phyloP scores from a whole-genome alignment of 2,113 vertebrate genomes.

The Sphyrna mokarran region DNA sequence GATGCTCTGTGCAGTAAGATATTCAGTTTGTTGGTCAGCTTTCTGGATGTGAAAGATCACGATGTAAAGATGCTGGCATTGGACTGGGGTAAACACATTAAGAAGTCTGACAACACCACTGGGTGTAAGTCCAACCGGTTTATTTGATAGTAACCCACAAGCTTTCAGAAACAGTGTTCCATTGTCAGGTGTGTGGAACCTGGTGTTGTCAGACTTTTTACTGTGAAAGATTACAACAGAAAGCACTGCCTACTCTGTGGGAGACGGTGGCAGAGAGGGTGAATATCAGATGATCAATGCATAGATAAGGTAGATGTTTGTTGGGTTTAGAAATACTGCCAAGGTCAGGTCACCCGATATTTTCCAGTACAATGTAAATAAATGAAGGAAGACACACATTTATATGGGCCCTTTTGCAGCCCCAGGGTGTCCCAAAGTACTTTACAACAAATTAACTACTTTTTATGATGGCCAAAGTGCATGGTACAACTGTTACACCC shows the following conservation, averaged over 20 bases:
- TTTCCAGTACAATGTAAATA: not conserved
- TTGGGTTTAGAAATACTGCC: not conserved
- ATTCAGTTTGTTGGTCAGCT: not conserved
- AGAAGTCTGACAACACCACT: too few species aligned
- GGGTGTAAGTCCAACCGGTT: too few species aligned
- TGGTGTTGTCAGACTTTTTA: too few species aligned
- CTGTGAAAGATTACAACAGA: not conserved
- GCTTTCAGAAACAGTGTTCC: too few species aligned
- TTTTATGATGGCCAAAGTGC: not conserved
- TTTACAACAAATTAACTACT: not conserved
- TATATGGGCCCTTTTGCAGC: not conserved
- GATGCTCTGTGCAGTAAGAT: not conserved
- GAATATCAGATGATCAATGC: not conserved
- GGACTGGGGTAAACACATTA: too few species aligned
- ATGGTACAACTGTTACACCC: not conserved
- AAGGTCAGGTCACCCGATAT: not conserved
- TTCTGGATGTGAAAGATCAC: not conserved
- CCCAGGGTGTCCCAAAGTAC: not conserved
- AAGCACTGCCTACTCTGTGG: not conserved
- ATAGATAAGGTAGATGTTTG: not conserved
- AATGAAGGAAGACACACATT: not conserved
- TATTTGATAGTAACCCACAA: too few species aligned
- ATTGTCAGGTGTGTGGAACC: too few species aligned
- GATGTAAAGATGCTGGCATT: not conserved
- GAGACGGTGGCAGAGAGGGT: not conserved